phyloP scores from a whole-genome alignment of 2,113 vertebrate species.

The Ciconia boyciana region DNA sequence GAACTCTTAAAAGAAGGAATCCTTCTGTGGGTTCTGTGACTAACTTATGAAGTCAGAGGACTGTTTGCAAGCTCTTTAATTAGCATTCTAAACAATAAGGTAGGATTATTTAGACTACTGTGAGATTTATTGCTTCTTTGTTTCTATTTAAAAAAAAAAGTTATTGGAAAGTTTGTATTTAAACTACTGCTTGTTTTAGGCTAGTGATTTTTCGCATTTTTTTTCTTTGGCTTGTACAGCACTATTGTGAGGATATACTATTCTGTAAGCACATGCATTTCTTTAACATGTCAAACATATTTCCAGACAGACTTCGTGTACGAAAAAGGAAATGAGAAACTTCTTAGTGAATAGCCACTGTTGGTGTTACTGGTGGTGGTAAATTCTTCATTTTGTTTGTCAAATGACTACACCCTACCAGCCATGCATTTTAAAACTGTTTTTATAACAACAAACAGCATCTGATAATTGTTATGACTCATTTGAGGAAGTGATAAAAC shows the following conservation, averaged over 20 bases:
- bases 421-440: background rate
- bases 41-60: background rate
- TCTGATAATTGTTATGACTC: slow-evolving; percentile 38
- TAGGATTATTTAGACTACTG: background rate
- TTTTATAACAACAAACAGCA: slow-evolving; percentile 10
- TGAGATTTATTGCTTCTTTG: background rate
- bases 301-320: background rate
- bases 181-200: background rate
- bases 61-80: background rate
- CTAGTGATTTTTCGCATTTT: background rate
- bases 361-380: slow-evolving; percentile 13
- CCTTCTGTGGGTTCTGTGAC: background rate
- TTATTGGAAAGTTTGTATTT: background rate
- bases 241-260: background rate
- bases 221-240: background rate
- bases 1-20: background rate
- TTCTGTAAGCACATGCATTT: background rate
- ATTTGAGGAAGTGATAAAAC: slow-evolving; percentile 48
- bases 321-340: slow-evolving; percentile 16
- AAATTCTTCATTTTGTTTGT: slow-evolving; percentile 12
- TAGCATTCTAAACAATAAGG: background rate
- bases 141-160: background rate
- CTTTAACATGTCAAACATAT: background rate
- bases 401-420: slow-evolving; percentile 12
- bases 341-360: background rate